A percentile compares a stretch with the other conserved stretches of the same genome.
These are phyloP conservation scores for Tympanoctomys barrerae DNA, from an alignment of 2,797 vertebrate genomes.

Conservation along the genomic window DNA sequence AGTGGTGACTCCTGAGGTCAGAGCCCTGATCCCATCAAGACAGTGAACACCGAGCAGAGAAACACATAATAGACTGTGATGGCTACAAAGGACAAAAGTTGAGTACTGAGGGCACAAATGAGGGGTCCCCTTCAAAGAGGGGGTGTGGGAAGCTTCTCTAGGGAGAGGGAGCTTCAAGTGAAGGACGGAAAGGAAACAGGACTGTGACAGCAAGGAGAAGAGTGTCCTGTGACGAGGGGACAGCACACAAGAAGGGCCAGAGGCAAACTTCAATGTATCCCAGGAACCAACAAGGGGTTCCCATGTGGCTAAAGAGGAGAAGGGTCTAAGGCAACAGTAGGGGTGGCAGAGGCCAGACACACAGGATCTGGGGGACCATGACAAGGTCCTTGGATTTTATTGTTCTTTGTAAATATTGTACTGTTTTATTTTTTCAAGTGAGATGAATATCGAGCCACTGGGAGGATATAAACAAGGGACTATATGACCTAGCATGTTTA, in stretches of 20 bases:
- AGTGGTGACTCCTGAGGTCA: neutral
- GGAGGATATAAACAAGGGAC: neutral
- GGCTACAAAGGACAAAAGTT: neutral
- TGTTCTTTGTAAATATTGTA: neutral
- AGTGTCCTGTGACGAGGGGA: neutral
- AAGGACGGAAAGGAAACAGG: neutral
- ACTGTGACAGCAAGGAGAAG: neutral
- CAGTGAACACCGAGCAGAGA: neutral
- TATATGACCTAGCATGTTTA: neutral
- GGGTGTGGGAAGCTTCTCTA: neutral
- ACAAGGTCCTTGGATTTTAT: neutral
- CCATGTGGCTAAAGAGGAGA: neutral
- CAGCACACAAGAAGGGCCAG: neutral
- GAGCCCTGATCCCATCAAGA: neutral
- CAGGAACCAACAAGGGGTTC: neutral
- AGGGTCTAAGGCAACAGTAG: neutral
- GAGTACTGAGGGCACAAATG: neutral
- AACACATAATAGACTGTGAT: neutral
- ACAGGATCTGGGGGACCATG: neutral
- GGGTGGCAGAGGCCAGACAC: neutral
- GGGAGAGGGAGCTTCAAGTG: neutral
- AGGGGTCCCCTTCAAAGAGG: neutral
- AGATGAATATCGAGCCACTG: neutral
- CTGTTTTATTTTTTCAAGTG: conserved; percentile 38
- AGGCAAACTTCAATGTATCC: neutral